Conservation (phyloP, 2,888 invertebrate species). For the Saturnia pavonia region DNA sequence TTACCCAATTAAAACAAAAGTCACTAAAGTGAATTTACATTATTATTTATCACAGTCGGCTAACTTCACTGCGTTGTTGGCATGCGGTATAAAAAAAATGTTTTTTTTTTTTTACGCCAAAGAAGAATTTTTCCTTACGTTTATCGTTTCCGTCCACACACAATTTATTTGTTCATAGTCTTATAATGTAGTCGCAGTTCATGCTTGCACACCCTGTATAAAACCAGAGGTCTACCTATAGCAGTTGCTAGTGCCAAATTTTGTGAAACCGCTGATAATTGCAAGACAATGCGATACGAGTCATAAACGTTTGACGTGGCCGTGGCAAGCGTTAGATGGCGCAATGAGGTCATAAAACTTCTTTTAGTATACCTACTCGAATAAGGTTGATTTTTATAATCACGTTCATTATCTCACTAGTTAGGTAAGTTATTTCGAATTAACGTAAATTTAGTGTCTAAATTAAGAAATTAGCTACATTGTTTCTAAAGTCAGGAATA, state of each 20-base stretch:
- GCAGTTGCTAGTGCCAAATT: slow-evolving; percentile 62
- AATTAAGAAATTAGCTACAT: too few species aligned
- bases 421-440: neutral
- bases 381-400: neutral
- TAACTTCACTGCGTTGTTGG: too few species aligned
- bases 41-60: too few species aligned
- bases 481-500: too few species aligned
- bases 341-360: slow-evolving; percentile 57
- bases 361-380: slow-evolving; percentile 1
- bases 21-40: too few species aligned
- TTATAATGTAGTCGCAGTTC: neutral
- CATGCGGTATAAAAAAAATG: too few species aligned
- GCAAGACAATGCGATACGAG: slow-evolving; percentile 67
- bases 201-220: slow-evolving; percentile 21
- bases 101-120: too few species aligned
- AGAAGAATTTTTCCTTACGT: too few species aligned
- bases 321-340: slow-evolving; percentile 51
- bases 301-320: slow-evolving; percentile 67
- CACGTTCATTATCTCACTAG: slow-evolving; percentile 7
- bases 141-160: neutral
- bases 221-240: slow-evolving; percentile 32
- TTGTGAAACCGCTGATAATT: slow-evolving; percentile 71
- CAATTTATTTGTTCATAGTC: neutral
- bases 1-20: too few species aligned
- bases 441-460: neutral